Evolutionary conservation across 2,113 vertebrate genomes (phyloP), one percentile per base, ranked within the genome.

Genomic region (Sprattus sprattus): DNA sequence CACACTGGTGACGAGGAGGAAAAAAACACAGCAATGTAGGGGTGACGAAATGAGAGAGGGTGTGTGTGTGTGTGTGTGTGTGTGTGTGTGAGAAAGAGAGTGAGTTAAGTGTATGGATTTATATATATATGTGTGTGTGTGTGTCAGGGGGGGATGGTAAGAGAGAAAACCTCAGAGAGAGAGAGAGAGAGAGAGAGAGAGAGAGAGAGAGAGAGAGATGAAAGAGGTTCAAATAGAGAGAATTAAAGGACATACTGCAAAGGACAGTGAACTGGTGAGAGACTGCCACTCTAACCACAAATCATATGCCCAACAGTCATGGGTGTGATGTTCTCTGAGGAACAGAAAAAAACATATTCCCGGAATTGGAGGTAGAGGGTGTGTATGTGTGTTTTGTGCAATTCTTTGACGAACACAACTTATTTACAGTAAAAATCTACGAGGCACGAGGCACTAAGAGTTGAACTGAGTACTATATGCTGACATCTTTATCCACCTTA

Each of bases 201-300:
- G 64, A 67, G 64, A 67, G 64, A 67, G 64, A 64, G 57, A 71
- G 25, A 71, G 64, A 71, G 64, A 71, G 64, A 71, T n/a, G 9
- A 32, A 32, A 32, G 25, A 13, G 25, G 25, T 16, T 78, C 11
- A 78, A 78, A 78, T 28, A 39, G 54, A 78, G 71, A 44, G 71
- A 78, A 44, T 78, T 78, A 78, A 39, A 78, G 71, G 71, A 44
- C 71, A 39, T 5, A 39, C 71, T 39, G 25, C 9, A 5, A 4
- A 78, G 11, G 28, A 75, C 28, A 78, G 71, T 16, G 13, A 20
- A 60, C 71, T 39, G 71, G 11, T 44, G 15, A 39, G 32, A 67
- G n/a, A 67, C n/a, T 28, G 71, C 71, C 71, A 78, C 71, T 78
- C 28, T 6, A 78, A 39, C 71, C 71, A 32, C 57, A 22, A 64